These are phyloP conservation scores for Podargus strigoides DNA, from an alignment of 2,797 vertebrate species.

Conservation along the genomic window DNA sequence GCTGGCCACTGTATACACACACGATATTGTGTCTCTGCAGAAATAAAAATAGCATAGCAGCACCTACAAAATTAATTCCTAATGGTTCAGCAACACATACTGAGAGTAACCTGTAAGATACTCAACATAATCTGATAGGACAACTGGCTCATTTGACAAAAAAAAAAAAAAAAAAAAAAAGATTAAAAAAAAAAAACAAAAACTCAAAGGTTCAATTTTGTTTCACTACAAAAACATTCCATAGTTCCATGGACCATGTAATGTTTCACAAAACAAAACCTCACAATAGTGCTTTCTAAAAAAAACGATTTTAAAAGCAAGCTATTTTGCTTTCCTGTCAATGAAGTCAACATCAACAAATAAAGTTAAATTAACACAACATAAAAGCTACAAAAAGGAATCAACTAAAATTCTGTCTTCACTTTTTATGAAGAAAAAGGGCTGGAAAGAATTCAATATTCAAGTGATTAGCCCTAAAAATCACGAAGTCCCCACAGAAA, in stretches of 20 bases:
- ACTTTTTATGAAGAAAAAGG: background rate
- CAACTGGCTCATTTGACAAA: background rate
- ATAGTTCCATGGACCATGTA: background rate
- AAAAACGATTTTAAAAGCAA: background rate
- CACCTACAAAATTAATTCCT: background rate
- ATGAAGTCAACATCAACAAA: background rate
- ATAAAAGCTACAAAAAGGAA: background rate
- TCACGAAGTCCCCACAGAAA: background rate
- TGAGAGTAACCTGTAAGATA: background rate
- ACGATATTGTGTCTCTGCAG: background rate
- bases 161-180: too few species aligned
- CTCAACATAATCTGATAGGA: background rate
- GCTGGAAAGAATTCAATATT: background rate
- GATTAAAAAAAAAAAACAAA: too few species aligned
- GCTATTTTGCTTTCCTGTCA: background rate
- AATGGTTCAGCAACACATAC: background rate
- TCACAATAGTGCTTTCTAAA: rapidly evolving
- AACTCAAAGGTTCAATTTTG: background rate
- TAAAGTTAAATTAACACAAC: background rate
- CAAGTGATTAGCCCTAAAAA: background rate
- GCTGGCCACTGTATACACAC: background rate
- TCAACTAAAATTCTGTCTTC: background rate
- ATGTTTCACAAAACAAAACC: background rate
- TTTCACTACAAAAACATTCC: background rate
- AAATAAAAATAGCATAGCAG: background rate